A percentile compares a stretch with the other conserved stretches of the same genome.
Conservation (phyloP, 2,113 vertebrate species). For the Anolis carolinensis region DNA sequence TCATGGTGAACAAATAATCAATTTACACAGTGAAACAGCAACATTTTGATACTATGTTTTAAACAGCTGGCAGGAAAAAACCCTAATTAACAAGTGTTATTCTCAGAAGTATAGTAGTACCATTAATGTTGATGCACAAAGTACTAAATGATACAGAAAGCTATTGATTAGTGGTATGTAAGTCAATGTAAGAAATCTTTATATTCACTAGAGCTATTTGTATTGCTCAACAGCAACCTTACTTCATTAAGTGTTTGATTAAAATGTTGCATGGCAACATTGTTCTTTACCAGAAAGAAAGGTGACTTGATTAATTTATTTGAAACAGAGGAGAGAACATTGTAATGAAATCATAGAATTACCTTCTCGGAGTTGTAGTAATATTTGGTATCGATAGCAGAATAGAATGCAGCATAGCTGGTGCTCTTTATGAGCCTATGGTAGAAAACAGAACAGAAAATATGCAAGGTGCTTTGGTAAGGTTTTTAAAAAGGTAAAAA, state of each 20-base stretch:
- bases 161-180: not conserved
- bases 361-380: too few relatives aligned
- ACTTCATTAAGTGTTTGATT: not conserved
- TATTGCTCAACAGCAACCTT: not conserved
- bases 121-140: slow-evolving; percentile 32
- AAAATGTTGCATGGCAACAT: not conserved
- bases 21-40: not conserved
- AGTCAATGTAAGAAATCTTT: slow-evolving; percentile 3
- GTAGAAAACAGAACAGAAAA: too few relatives aligned
- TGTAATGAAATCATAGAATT: not conserved
- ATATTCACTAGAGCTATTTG: not conserved
- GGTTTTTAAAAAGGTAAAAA: too few relatives aligned
- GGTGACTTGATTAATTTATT: not conserved
- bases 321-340: not conserved
- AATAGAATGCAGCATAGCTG: too few relatives aligned
- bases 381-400: too few relatives aligned
- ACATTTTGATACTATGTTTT: not conserved
- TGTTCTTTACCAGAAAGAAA: not conserved
- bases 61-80: slow-evolving; percentile 32
- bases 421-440: too few relatives aligned
- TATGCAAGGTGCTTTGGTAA: too few relatives aligned
- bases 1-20: not conserved
- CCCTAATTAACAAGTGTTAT: slow-evolving; percentile 44
- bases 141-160: slow-evolving; percentile 30
- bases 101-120: slow-evolving; percentile 5